These are phyloP conservation scores for Enteromius fasciolatus DNA, from an alignment of 2,797 vertebrate species.

Conservation along the genomic window DNA sequence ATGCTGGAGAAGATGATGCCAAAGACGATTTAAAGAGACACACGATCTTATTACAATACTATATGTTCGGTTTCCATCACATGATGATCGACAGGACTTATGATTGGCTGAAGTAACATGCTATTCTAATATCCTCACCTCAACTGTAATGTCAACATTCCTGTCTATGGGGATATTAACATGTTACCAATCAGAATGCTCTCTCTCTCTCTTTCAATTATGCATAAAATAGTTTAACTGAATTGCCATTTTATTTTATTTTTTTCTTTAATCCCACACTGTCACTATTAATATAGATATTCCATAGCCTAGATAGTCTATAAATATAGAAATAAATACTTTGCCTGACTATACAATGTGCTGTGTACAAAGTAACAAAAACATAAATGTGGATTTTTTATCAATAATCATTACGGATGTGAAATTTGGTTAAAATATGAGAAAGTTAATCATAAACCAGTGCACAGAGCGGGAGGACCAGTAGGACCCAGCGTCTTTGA, in stretches of 20 bases:
- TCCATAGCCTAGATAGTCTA: too few species aligned
- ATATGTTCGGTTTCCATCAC: not conserved
- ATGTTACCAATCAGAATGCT: not conserved
- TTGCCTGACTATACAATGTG: too few species aligned
- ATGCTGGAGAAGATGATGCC: not conserved
- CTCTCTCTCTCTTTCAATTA: not conserved
- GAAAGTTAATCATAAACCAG: not conserved
- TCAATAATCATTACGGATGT: not conserved
- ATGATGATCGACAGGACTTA: not conserved
- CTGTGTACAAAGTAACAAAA: too few species aligned
- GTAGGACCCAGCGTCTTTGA: not conserved
- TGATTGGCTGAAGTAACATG: constrained; percentile 5
- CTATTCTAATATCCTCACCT: not conserved
- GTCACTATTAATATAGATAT: too few species aligned
- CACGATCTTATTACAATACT: not conserved
- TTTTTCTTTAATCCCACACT: not conserved
- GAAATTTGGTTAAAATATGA: not conserved
- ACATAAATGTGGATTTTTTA: not conserved
- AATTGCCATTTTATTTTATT: not conserved
- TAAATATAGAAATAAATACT: not conserved
- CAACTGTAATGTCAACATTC: not conserved
- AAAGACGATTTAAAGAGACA: not conserved
- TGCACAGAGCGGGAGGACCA: not conserved
- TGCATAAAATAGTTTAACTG: not conserved
- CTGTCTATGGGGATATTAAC: not conserved